phyloP scores from a whole-genome alignment of 2,797 vertebrate species.

The Scarus forsteni region DNA sequence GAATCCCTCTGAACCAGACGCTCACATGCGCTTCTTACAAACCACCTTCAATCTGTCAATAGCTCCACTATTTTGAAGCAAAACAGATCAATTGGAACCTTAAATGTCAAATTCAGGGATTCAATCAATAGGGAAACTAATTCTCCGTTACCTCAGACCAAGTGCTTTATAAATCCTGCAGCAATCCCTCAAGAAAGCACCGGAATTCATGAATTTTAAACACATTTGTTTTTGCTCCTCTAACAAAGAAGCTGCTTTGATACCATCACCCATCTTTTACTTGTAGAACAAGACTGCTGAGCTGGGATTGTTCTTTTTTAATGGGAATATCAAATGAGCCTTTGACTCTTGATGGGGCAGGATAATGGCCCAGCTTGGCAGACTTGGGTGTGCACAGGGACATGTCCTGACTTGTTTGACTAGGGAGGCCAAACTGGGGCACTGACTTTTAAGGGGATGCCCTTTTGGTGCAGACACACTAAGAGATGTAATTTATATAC shows the following conservation, averaged over 20 bases:
- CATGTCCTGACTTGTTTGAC: too few relatives aligned
- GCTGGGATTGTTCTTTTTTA: slow-evolving; percentile 61
- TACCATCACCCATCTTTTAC: slow-evolving; percentile 47
- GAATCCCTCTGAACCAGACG: slow-evolving; percentile 30
- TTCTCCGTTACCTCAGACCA: slow-evolving; percentile 70
- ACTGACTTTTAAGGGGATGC: too few relatives aligned
- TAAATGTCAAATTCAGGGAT: slow-evolving; percentile 66
- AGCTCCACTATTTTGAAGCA: slow-evolving; percentile 34
- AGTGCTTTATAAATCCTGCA: slow-evolving; percentile 73
- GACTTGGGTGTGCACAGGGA: slow-evolving; percentile 1
- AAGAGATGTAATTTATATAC: too few relatives aligned
- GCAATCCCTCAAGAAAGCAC: slow-evolving; percentile 66
- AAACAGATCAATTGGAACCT: slow-evolving; percentile 57
- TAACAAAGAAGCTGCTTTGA: slow-evolving; percentile 69
- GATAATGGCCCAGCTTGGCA: slow-evolving; percentile 47
- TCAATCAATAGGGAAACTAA: slow-evolving; percentile 64
- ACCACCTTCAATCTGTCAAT: slow-evolving; percentile 45
- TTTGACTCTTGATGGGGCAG: slow-evolving; percentile 52
- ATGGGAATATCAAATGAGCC: slow-evolving; percentile 74
- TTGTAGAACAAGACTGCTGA: slow-evolving; percentile 70
- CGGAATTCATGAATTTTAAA: slow-evolving; percentile 76
- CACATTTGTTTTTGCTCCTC: slow-evolving; percentile 45
- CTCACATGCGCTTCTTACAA: slow-evolving; percentile 13
- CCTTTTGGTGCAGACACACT: too few relatives aligned
- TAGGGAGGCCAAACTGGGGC: too few relatives aligned